Percentiles rank a stretch among this genome's conserved stretches.
Evolutionary conservation across 1,140 invertebrate genomes (phyloP).

Genomic region (Atta texana): DNA sequence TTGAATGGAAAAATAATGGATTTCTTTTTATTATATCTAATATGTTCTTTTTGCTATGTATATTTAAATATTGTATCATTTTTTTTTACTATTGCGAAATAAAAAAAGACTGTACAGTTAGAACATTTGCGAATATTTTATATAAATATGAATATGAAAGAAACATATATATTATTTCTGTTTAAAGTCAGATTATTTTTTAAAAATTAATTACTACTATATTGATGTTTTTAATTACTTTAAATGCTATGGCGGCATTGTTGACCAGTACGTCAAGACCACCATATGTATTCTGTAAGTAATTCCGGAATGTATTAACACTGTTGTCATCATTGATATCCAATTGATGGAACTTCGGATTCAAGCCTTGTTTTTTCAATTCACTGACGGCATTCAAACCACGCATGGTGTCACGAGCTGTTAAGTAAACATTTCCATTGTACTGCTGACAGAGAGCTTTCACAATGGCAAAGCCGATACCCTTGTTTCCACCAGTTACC

Average conservation of each 20-base stretch:
- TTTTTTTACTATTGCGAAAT: too few relatives aligned
- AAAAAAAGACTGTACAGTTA: too few relatives aligned
- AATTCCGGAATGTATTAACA: constrained; percentile 80
- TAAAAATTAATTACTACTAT: not conserved
- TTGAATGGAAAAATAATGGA: too few relatives aligned
- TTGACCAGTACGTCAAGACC: constrained; percentile 94
- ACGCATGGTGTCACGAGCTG: constrained; percentile 87
- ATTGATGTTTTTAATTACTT: constrained; percentile 78
- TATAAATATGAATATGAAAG: not conserved
- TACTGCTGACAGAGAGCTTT: constrained; percentile 89
- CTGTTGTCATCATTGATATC: constrained; percentile 66
- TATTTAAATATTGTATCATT: too few relatives aligned
- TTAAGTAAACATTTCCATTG: constrained; percentile 89
- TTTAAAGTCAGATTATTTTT: not conserved
- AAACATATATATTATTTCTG: not conserved
- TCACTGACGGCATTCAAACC: constrained; percentile 87
- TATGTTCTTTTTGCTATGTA: too few relatives aligned
- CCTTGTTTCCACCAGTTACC: constrained; percentile 89
- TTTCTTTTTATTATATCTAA: too few relatives aligned
- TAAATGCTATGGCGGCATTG: constrained; percentile 94
- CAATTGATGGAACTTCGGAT: constrained; percentile 67
- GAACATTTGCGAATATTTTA: too few relatives aligned
- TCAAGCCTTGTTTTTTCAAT: constrained; percentile 53
- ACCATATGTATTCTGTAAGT: constrained; percentile 89
- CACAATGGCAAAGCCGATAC: constrained; percentile 88